These are phyloP conservation scores for Ostrea denselamellosa DNA, from an alignment of 1,140 invertebrate species.

Conservation along the genomic window DNA sequence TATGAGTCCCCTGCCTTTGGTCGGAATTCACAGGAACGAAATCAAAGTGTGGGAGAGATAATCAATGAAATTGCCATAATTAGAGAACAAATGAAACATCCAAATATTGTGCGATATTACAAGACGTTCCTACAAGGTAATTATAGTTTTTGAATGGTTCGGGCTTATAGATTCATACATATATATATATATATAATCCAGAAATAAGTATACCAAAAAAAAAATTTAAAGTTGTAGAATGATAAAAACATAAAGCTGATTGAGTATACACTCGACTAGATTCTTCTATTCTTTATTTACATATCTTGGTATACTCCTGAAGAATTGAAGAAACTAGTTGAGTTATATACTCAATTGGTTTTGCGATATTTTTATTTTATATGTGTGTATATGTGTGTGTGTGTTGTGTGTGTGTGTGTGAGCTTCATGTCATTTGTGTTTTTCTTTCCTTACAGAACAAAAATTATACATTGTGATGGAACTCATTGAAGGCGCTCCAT, in stretches of 20 bases:
- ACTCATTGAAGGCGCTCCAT: conserved; percentile 77
- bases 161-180: background rate
- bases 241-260: no score
- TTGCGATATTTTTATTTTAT: no score
- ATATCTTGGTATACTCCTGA: no score
- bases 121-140: conserved; percentile 78
- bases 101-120: conserved; percentile 79
- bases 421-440: background rate
- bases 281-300: no score
- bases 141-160: background rate
- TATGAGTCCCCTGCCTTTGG: conserved; percentile 73
- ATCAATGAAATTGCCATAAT: conserved; percentile 79
- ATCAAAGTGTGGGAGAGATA: conserved; percentile 77
- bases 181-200: background rate
- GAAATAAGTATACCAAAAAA: no score
- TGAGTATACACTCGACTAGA: no score
- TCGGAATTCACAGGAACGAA: conserved; percentile 70
- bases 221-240: no score
- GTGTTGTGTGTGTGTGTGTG: no score
- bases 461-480: conserved; percentile 80
- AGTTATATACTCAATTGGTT: no score
- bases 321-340: no score
- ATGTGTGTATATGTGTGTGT: no score
- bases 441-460: conserved; percentile 65
- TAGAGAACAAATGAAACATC: conserved; percentile 78